Evolutionary conservation across 2,888 invertebrate genomes (phyloP).

Genomic region (Philereme vetulata): DNA sequence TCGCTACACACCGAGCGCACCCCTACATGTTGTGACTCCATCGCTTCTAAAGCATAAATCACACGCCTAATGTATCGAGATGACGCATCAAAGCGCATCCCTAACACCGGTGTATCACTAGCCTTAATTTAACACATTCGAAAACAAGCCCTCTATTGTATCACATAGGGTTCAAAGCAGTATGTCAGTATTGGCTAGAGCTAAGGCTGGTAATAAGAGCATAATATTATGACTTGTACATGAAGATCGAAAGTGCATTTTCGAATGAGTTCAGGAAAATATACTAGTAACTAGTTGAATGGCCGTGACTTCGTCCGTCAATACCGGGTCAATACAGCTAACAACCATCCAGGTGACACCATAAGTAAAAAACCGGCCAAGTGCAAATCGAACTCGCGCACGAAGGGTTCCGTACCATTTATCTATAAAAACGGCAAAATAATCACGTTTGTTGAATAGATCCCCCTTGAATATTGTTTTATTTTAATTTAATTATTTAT

Average conservation of each 20-base stretch:
- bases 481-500: too few relatives aligned
- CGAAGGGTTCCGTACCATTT: too few relatives aligned
- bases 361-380: too few relatives aligned
- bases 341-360: too few relatives aligned
- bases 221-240: slow-evolving; percentile 11
- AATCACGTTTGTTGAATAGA: too few relatives aligned
- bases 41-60: slow-evolving; percentile 78
- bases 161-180: slow-evolving; percentile 12
- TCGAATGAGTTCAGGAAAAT: slow-evolving; percentile 36
- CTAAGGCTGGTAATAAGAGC: neutral
- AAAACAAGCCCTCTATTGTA: slow-evolving; percentile 44
- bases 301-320: too few relatives aligned
- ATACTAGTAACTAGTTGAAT: slow-evolving; percentile 38
- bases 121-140: slow-evolving; percentile 45
- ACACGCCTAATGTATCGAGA: slow-evolving; percentile 81
- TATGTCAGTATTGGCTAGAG: neutral
- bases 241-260: slow-evolving; percentile 38
- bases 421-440: too few relatives aligned
- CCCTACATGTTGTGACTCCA: slow-evolving; percentile 77
- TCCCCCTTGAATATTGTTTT: too few relatives aligned
- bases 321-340: too few relatives aligned
- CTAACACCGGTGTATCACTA: slow-evolving; percentile 52
- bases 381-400: too few relatives aligned
- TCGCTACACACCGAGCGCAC: slow-evolving; percentile 48
- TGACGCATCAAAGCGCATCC: slow-evolving; percentile 62